Evolutionary conservation across 2,797 vertebrate species (phyloP), one percentile per base, ranked within the genome.

Genomic region (Crocodylus rhombifer): DNA sequence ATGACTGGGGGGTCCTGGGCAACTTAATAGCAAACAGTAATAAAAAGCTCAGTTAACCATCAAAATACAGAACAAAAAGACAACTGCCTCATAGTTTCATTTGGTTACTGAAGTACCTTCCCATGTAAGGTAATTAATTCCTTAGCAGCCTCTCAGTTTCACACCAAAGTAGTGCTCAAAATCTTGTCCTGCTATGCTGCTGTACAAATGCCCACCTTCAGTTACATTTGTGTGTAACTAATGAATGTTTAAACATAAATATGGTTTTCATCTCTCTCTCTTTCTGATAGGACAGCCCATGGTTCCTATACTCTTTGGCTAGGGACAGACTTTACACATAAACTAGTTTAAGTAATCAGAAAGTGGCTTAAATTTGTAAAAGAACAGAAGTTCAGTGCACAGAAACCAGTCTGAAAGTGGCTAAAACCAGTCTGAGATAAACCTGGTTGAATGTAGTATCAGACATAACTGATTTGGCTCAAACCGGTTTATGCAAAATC

Each of bases 161-260:
- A 74, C 65, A 82, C 14, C 73, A 67, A n/a, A 16, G 63, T 1
- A 73, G 55, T 1, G 26, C 83, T 78, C 75, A 87, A 26, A 57
- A 63, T 65, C 63, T 23, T 81, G 51, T 65, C 21, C 23, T 3
- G 1, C 26, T 69, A 87, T 82, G 71, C 1, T 58, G 69, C 85
- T 55, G 25, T 33, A n/a, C 82, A 81, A 92, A 25, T 15, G 62
- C 73, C 13, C 58, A 18, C 13, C 7, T 87, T n/a, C n/a, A 51
- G 63, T 77, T 73, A 85, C 33, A 20, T 14, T 82, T 30, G 17
- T 23, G 69, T 23, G 42, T 15, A 7, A 23, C 25, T 71, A 71
- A 51, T 14, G 77, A 77, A 90, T 84, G 12, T 75, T 77, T 21
- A 91, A 65, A 77, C 85, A 73, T 73, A 83, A 93, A 91, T 18